Evolutionary conservation across 2,888 invertebrate genomes (phyloP), one percentile per base, ranked within the genome.

Genomic region (Idaea aversata): DNA sequence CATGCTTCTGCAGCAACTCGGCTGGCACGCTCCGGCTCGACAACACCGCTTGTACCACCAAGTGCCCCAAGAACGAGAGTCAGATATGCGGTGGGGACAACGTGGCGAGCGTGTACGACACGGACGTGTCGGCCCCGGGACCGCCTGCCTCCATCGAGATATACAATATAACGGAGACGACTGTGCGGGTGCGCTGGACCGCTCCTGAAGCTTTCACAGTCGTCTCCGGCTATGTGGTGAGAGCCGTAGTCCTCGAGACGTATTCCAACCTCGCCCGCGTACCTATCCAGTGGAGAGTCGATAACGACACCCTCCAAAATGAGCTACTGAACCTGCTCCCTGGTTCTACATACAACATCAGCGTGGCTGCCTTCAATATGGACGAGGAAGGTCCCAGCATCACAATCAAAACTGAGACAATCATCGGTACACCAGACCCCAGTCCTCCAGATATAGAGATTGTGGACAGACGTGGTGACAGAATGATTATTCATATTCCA

Each of bases 341-440:
- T 0, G 97, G 96, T 0, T 95, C 96, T 0, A 90, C 91, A 65
- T 98, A 98, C 82, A 95, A 95, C 72, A 92, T 98, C 34, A 95
- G 95, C 57, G 93, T 98, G 1, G 92, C 93, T 35, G 96, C 97
- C 0, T 88, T 93, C 34, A 95, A 95, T 83, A 92, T 82, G 69
- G 90, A 93, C 72, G 95, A 93, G 15, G 88, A 86, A 68, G 96
- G 97, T 15, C 94, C 94, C 0, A 90, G 93, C 25, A 88, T 93
- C 0, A 94, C 91, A 34, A 82, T 93, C 5, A 87, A 90, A 34
- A 94, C 94, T 15, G 95, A 95, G 87, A 98, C 98, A 0, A 87
- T 94, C 63, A 95, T 98, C 62, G 96, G 96, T 57, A 93, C 92
- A 65, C 95, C 95, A 34, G 95, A 95, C 69, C 96, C 97, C 0